Evolutionary conservation across 2,888 invertebrate genomes (phyloP), one percentile per base, ranked within the genome.

Genomic region (Iselma pallidipennis): DNA sequence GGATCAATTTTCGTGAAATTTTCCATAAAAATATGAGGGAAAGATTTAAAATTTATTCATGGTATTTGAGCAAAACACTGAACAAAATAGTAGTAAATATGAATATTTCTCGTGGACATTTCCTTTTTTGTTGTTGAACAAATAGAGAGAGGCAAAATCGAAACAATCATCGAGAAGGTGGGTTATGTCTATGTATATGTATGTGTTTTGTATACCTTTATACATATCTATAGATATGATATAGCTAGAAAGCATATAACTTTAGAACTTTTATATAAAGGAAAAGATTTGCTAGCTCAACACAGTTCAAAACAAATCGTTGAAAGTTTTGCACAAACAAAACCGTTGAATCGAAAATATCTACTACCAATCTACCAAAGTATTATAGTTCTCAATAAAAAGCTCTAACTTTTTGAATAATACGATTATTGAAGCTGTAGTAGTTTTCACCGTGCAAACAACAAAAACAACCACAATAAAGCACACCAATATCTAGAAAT

Each of bases 241-340:
- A 48, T 48, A 54, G 23, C 37, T 21, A 28, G 45, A 31, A 51
- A 25, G 31, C 63, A 66, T 70, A 70, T 67, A 66, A 71, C 66
- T 66, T 70, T 60, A 23, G 57, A 73, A 73, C 64, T 71, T 72
- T 69, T 66, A 57, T 65, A 45, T 45, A 23, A 68, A 63, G 68
- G 70, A 68, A 66, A 67, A 63, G 66, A 67, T 63, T 59, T 66
- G 66, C 60, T 55, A 64, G 65, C 62, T 66, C 68, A 56, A 70
- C 68, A 66, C 66, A 70, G 70, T 70, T 70, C 67, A 71, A 75
- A 77, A 76, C 75, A 77, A 76, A 76, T 76, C 74, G 74, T 71
- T 73, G 61, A 70, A 77, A 74, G 70, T 77, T 76, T 71, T 73
- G 66, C 70, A 72, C 75, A 75, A 76, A 76, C 75, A 76, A 73